phyloP scores from a whole-genome alignment of 2,113 vertebrate genomes.

The Rhadina sibilatrix region DNA sequence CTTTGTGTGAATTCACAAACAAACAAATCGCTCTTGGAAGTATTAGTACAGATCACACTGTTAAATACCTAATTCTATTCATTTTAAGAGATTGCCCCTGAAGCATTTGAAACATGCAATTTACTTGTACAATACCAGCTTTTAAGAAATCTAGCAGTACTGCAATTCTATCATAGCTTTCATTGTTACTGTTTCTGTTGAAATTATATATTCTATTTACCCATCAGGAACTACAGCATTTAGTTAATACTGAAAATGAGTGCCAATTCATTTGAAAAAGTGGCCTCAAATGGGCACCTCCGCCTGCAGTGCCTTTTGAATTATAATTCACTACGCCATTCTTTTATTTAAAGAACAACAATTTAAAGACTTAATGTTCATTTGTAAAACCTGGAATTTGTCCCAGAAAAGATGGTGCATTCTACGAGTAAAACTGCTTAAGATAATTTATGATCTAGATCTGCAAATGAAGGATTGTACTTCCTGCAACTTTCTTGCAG shows the following conservation, averaged over 20 bases:
- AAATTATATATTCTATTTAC: constrained; percentile 21
- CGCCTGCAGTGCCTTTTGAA: not conserved
- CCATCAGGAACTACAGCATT: not conserved
- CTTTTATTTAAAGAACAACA: not conserved
- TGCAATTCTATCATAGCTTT: not conserved
- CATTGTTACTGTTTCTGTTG: constrained; percentile 10
- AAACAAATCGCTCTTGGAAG: constrained; percentile 44
- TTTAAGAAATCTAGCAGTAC: not conserved
- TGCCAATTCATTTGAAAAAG: not conserved
- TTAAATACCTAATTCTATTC: constrained; percentile 32
- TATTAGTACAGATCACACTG: not conserved
- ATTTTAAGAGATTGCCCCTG: constrained; percentile 6
- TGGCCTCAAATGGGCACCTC: constrained; percentile 8
- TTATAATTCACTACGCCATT: not conserved
- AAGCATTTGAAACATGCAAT: constrained; percentile 24
- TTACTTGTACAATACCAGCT: constrained; percentile 25
- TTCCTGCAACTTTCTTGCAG: not conserved
- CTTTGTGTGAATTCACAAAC: constrained; percentile 34
- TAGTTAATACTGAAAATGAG: constrained; percentile 29
- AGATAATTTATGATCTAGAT: not conserved
- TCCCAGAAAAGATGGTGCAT: not conserved
- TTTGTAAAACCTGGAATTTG: constrained; percentile 12
- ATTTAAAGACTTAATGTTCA: not conserved
- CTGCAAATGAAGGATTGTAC: not conserved
- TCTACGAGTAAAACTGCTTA: not conserved